Base-by-base conservation (phyloP, 2,888 invertebrate genomes). In the Parnassius glacialis region DNA sequence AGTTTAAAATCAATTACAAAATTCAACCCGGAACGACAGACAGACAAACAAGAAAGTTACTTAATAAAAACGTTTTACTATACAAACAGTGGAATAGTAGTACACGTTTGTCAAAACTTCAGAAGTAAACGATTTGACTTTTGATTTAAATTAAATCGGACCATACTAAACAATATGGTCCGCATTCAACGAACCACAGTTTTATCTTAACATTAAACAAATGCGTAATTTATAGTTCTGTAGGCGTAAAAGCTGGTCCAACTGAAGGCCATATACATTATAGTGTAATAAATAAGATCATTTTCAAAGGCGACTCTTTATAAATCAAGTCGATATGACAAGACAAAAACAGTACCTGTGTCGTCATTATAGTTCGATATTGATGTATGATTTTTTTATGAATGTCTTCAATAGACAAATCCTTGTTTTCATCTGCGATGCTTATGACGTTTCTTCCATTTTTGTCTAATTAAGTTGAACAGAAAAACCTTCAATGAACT, bases 231-330 rank as follows among this genome's bases (percentile, higher is more conserved):
- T 68, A 70, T 68, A 59, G 61, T 61, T 42, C 16, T 44, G 78
- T 80, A 74, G 80, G 79, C 71, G 77, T 70, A 57, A 68, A 72
- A 73, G 71, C 70, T 72, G 53, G 44, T 73, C 64, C 64, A 66
- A 64, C 61, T 68, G 77, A 80, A 81, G 78, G 79, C 73, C 77
- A 70, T 67, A 64, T 64, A 74, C 68, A 74, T 75, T 70, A 75
- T 62, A 66, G 68, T 66, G 72, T 71, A 75, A 78, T 77, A 78
- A 79, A 75, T 74, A 74, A 74, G 65, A 70, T 59, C 67, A 67
- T 53, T 62, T 62, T 57, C 43, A 47, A 57, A 45, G 57, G 53
- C 48, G 48, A 57, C 47, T 25, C 47, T 57, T 53, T 43, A 62
- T 62, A 62, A 62, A 62, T 62, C 58, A 62, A 57, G 42, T 42